These are phyloP conservation scores for Rattus rattus DNA, from an alignment of 2,113 vertebrate genomes.

Conservation along the genomic window DNA sequence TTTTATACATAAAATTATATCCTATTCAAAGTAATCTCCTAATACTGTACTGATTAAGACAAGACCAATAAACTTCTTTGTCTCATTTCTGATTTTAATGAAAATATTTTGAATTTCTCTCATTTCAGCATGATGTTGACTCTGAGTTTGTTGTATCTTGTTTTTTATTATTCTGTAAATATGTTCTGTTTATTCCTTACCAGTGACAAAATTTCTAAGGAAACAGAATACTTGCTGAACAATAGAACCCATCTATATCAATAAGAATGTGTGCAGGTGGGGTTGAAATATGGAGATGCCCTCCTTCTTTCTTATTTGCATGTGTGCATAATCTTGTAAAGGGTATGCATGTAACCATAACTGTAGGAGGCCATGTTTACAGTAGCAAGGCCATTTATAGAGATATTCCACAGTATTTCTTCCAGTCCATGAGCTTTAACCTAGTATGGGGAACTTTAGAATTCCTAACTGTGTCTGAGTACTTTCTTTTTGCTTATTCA, in stretches of 20 bases:
- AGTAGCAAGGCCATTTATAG: background rate
- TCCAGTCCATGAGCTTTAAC: no score
- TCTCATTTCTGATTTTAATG: background rate
- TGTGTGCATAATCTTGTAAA: background rate
- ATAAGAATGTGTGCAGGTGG: background rate
- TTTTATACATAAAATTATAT: no score
- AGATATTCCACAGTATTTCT: background rate
- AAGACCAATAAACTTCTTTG: background rate
- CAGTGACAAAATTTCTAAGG: background rate
- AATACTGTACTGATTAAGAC: background rate
- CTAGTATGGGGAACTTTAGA: background rate
- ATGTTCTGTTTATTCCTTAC: background rate
- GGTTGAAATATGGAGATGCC: background rate
- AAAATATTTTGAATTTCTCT: background rate
- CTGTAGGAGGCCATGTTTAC: background rate
- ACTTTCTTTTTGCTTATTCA: background rate
- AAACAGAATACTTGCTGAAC: background rate
- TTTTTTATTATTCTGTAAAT: background rate
- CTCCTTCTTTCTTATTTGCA: background rate
- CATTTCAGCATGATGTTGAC: background rate
- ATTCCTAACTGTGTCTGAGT: background rate
- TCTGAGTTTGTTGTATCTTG: background rate
- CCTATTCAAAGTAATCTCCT: background rate
- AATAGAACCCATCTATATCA: background rate
- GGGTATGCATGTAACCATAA: background rate